Base-by-base conservation (phyloP, 1,140 invertebrate genomes). In the Platorchestia sp. region DNA sequence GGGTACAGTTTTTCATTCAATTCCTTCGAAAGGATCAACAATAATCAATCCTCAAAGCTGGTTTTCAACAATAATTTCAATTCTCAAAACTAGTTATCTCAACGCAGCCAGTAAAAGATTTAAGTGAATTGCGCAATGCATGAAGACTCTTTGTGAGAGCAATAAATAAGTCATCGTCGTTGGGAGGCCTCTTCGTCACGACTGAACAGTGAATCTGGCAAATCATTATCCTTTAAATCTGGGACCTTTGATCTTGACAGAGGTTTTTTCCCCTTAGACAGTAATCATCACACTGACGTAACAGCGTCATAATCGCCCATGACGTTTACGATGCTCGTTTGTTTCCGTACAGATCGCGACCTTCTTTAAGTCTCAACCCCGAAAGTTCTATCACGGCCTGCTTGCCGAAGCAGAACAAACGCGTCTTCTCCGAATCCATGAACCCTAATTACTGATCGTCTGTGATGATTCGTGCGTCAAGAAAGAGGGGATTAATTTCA, bases 371-470 rank as follows among this genome's bases (percentile, higher is more conserved):
- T 75, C 36, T 75, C 14, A 75, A 14, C 87, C 14, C 44, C 19
- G 14, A 90, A 90, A 42, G 87, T 90, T 90, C 87, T 41, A 75
- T 90, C 87, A 90, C 87, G 87, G 42, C 41, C 87, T 43, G 44
- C 5, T 36, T 90, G 44, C 22, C 87, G 87, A 90, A 90, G 87
- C 87, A 90, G 87, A 90, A 90, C 87, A 90, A 90, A 90, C 41
- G 27, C 44, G 36, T 19, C 7, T 90, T 44, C 87, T 42, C 42
- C 41, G 87, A 90, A 90, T 42, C 87, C 87, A 90, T 44, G 44
- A 43, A 42, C 87, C 27, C 87, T 90, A 90, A 90, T 90, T 90
- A 90, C 27, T 90, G 59, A 75, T 75, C 59, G 59, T 75, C 1
- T 75, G 27, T 75, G 59, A 75, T 75, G 59, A 75, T 75, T 75